Evolutionary conservation across 2,113 vertebrate genomes (phyloP), one percentile per base, ranked within the genome.

Genomic region (rabbit (Oryctolagus cuniculus)): DNA sequence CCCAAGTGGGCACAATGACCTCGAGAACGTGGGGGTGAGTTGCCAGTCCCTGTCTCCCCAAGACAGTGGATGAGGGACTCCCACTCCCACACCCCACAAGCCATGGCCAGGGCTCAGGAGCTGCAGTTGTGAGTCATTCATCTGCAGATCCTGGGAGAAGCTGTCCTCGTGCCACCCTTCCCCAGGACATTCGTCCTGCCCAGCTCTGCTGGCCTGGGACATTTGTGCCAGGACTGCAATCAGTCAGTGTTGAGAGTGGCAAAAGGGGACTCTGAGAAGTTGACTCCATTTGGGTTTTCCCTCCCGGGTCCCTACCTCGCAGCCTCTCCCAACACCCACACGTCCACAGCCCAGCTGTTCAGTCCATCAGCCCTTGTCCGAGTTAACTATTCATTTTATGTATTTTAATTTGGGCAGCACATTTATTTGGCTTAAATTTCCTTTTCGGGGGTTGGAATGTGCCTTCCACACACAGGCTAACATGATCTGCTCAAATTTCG

Each of bases 371-470:
- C 94, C 92, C 55, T 95, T 96, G 98, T 98, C 97, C 98, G 96
- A 95, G 97, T 96, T 98, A 98, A 96, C 98, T 98, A 97, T 98
- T 98, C 94, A 94, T 98, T 98, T 98, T 97, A 98, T 98, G 97
- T 97, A 97, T 97, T 98, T 98, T 97, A 98, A 98, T 98, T 98
- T 98, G 98, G 98, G 93, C 97, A 98, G 96, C 97, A 95, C 97
- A 97, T 97, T 98, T 98, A 98, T 98, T 98, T 98, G 97, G 93
- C 95, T 98, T 96, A 97, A 98, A 97, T 98, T 98, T 98, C 98
- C 98, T 97, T 98, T 98, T 98, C 91, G 11, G 97, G 97, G 97
- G 94, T 94, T 97, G 96, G 95, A 98, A 98, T 98, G 97, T 86
- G 96, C 97, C 93, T 98, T 97, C 89, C 95, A 93, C 98, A 97